A percentile compares a stretch with the other conserved stretches of the same genome.
These are phyloP conservation scores for Allacma fusca DNA, from an alignment of 2,888 invertebrate species.

Conservation along the genomic window DNA sequence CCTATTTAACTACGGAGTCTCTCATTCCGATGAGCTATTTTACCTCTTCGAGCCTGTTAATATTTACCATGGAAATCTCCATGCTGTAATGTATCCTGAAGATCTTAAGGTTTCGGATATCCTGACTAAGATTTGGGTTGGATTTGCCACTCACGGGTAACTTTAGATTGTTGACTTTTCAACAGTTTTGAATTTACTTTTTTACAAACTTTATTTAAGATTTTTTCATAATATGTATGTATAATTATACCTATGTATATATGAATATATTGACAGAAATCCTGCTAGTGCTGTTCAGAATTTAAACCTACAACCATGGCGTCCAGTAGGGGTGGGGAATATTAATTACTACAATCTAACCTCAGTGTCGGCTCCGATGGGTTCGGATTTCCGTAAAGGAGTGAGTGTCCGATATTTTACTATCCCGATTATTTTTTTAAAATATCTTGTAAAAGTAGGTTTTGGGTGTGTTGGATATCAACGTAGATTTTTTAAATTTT, in stretches of 20 bases:
- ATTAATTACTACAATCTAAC: conserved; percentile 58
- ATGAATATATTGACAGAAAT: too few relatives aligned
- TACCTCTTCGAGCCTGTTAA: conserved; percentile 56
- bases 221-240: too few relatives aligned
- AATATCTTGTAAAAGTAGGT: too few relatives aligned
- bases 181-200: neutral
- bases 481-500: too few relatives aligned
- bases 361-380: conserved; percentile 53
- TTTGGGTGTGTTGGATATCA: too few relatives aligned
- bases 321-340: conserved; percentile 54
- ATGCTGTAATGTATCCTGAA: too few relatives aligned
- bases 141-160: conserved; percentile 51
- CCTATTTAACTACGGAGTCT: conserved; percentile 53
- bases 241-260: too few relatives aligned
- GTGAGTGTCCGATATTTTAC: conserved; percentile 42
- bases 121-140: conserved; percentile 51
- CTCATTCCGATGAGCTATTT: conserved; percentile 56
- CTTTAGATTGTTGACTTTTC: neutral
- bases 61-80: conserved; percentile 26
- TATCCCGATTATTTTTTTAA: too few relatives aligned
- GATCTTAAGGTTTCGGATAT: conserved; percentile 55
- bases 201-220: too few relatives aligned
- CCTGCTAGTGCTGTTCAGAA: too few relatives aligned
- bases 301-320: conserved; percentile 52
- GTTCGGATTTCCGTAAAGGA: conserved; percentile 58